phyloP scores from a whole-genome alignment of 2,113 vertebrate genomes.

The Peromyscus californicus region DNA sequence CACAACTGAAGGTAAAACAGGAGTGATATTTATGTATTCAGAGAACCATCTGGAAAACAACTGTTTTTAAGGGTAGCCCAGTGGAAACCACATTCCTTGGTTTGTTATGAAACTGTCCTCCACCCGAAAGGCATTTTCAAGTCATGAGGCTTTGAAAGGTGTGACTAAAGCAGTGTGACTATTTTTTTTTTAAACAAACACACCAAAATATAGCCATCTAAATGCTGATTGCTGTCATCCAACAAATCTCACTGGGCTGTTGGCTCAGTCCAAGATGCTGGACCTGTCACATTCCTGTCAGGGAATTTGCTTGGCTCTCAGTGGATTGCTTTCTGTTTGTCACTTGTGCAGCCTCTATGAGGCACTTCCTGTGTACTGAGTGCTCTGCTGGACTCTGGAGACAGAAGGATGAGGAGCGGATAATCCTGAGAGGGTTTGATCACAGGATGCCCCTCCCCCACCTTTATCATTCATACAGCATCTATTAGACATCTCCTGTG shows the following conservation, averaged over 20 bases:
- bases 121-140: conserved; percentile 68
- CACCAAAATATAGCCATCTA: conserved; percentile 22
- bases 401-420: neutral
- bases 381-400: neutral
- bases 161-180: conserved; percentile 70
- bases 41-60: conserved; percentile 60
- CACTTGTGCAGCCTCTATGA: neutral
- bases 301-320: conserved; percentile 33
- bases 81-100: conserved; percentile 67
- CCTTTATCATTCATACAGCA: neutral
- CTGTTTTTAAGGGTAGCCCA: conserved; percentile 67
- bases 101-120: conserved; percentile 72
- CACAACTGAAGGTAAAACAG: conserved; percentile 79
- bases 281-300: conserved; percentile 2
- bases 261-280: neutral
- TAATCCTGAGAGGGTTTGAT: neutral
- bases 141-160: conserved; percentile 74
- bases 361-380: conserved; percentile 34
- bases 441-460: neutral
- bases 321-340: conserved; percentile 54
- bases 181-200: conserved; percentile 34
- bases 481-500: neutral
- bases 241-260: conserved; percentile 19
- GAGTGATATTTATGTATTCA: conserved; percentile 57
- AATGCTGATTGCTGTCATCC: conserved; percentile 16